Base-by-base conservation (phyloP, 2,797 vertebrate genomes). In the Thamnophis elegans region DNA sequence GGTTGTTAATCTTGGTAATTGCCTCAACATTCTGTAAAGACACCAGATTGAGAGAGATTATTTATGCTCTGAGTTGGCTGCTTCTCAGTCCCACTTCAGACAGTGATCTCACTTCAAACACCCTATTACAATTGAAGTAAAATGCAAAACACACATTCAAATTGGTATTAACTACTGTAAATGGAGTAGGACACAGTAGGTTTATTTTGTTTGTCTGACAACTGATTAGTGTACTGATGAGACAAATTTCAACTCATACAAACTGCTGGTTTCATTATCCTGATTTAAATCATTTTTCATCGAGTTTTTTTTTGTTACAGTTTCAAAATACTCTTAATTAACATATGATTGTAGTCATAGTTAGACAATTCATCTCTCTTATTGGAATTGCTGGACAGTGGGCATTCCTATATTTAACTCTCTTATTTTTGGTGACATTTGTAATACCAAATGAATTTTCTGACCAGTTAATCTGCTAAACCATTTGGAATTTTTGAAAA, bases 381-480 rank as follows among this genome's bases (percentile, higher is more conserved):
- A 36, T 26, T 73, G 22, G 54, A 90, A 22, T 14, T 42, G 28
- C 25, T 53, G 28, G 73, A 55, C 53, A 87, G 28, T 87, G 28
- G 22, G 51, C 22, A 12, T 20, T 32, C 86, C 25, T 85, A 18
- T 56, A 26, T 0, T 88, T 93, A 42, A 88, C 10, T 88, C 25
- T 62, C 4, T 8, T 73, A 88, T 12, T 88, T 36, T 91, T 91
- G 87, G 51, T 73, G 36, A 25, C 36, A 58, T 53, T 91, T 88
- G 54, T 85, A 85, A 62, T 32, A 85, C 51, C 56, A 91, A 85
- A 91, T 54, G 47, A 13, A 88, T 85, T 86, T 88, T n/a, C n/a
- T 88, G 32, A n/a, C 11, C 82, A 87, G 42, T 73, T 91, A 91
- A 78, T 60, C 47, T n/a, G n/a, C n/a, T 62, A 82, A 93, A 82